These are phyloP conservation scores for Drosophila murphyi DNA, from an alignment of 1,140 invertebrate genomes.

Conservation along the genomic window DNA sequence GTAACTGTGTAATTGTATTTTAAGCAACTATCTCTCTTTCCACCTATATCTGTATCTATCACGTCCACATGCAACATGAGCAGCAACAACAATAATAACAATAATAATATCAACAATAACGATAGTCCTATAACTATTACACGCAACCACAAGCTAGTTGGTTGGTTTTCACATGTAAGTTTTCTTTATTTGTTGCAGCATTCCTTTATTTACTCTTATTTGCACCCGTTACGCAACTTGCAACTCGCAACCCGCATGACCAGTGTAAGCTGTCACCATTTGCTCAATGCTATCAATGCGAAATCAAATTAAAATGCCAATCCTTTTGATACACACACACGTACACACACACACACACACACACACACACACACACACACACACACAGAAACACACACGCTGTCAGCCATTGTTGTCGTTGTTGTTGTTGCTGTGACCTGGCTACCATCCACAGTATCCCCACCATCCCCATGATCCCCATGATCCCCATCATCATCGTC, in stretches of 20 bases:
- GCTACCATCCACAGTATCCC: slow-evolving; percentile 24
- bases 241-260: slow-evolving; percentile 22
- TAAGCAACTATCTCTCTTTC: neutral
- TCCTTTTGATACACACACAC: slow-evolving; percentile 49
- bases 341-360: slow-evolving; percentile 13
- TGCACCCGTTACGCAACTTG: slow-evolving; percentile 30
- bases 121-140: slow-evolving; percentile 44
- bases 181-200: slow-evolving; percentile 47
- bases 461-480: slow-evolving; percentile 4
- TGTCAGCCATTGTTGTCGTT: slow-evolving; percentile 24
- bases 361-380: slow-evolving; percentile 1
- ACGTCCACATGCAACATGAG: slow-evolving; percentile 46
- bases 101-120: slow-evolving; percentile 29
- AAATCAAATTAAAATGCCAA: slow-evolving; percentile 80
- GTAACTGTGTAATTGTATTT: slow-evolving; percentile 12
- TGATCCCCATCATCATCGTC: slow-evolving; percentile 8
- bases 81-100: slow-evolving; percentile 35
- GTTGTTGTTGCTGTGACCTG: slow-evolving; percentile 29
- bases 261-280: slow-evolving; percentile 36
- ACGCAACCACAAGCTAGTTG: slow-evolving; percentile 64
- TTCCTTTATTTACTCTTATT: slow-evolving; percentile 39
- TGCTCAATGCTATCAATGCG: slow-evolving; percentile 39
- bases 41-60: slow-evolving; percentile 10
- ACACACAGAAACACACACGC: slow-evolving; percentile 4
- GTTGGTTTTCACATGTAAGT: slow-evolving; percentile 78